Evolutionary conservation across 2,888 invertebrate genomes (phyloP).

Genomic region (Eubasilissa splendida): DNA sequence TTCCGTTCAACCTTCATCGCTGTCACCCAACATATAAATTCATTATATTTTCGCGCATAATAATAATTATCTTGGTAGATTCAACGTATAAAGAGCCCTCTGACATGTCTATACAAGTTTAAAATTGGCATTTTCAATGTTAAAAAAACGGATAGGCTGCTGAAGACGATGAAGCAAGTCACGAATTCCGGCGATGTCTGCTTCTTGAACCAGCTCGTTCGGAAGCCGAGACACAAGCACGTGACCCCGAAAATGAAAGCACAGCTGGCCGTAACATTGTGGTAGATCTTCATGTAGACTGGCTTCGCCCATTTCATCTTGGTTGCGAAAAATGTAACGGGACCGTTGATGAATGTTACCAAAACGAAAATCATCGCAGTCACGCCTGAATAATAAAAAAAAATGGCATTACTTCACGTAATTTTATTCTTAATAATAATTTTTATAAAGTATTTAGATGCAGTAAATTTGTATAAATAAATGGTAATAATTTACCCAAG

Average conservation of each 20-base stretch:
- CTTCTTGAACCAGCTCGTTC: constrained; percentile 51
- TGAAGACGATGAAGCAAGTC: constrained; percentile 48
- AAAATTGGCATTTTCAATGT: constrained; percentile 49
- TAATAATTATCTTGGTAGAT: not conserved
- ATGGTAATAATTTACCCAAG: constrained; percentile 65
- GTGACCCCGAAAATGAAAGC: constrained; percentile 47
- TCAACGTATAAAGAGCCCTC: constrained; percentile 25
- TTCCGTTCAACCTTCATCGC: no score
- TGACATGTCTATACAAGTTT: constrained; percentile 37
- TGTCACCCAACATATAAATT: not conserved
- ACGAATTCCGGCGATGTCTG: constrained; percentile 42
- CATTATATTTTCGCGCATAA: not conserved
- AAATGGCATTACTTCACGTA: not conserved
- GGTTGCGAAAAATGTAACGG: constrained; percentile 39
- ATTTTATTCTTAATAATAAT: not conserved
- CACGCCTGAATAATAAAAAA: constrained; percentile 48
- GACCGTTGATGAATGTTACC: constrained; percentile 48
- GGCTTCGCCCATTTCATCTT: constrained; percentile 40
- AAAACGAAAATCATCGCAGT: constrained; percentile 44
- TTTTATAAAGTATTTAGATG: not conserved
- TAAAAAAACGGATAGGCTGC: constrained; percentile 47
- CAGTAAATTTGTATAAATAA: not conserved
- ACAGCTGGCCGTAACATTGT: constrained; percentile 31
- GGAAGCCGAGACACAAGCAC: constrained; percentile 47
- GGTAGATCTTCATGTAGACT: constrained; percentile 47